Evolutionary conservation across 2,113 vertebrate genomes (phyloP).

Genomic region (Thamnophis sirtalis): DNA sequence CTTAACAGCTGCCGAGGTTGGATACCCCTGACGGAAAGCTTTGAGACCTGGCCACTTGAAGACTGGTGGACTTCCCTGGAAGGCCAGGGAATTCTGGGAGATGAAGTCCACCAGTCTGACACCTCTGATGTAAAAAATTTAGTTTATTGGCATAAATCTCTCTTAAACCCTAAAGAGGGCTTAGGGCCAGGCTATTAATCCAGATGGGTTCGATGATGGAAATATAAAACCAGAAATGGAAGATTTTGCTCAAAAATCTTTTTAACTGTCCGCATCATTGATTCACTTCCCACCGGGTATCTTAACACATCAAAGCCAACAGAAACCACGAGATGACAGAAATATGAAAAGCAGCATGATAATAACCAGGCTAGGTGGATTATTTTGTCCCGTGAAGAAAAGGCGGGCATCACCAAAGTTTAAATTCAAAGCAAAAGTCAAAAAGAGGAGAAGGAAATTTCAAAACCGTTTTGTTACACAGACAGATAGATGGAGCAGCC

Average conservation of each 20-base stretch:
- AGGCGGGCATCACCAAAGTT: conserved; percentile 91
- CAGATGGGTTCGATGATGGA: neutral
- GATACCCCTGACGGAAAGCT: no score
- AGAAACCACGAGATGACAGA: conserved; percentile 79
- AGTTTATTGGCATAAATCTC: neutral
- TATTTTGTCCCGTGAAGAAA: conserved; percentile 71
- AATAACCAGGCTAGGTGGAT: conserved; percentile 71
- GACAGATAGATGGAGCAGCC: conserved; percentile 52
- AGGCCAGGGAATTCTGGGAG: neutral
- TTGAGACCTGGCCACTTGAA: neutral
- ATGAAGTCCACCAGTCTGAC: neutral
- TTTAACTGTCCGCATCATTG: conserved; percentile 72
- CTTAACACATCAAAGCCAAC: conserved; percentile 69
- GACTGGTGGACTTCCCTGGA: neutral
- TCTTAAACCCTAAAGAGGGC: no score
- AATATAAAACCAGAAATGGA: neutral
- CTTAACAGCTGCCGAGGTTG: no score
- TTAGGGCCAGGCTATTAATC: neutral
- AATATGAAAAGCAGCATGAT: conserved; percentile 73
- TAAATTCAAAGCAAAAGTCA: conserved; percentile 60
- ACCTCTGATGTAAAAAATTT: neutral
- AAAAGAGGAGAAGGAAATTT: conserved; percentile 34
- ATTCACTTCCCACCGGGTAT: conserved; percentile 72
- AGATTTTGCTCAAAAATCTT: neutral
- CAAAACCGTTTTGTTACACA: conserved; percentile 53